Evolutionary conservation across 2,113 vertebrate species (phyloP).

Genomic region (Poeciliopsis retropinna): DNA sequence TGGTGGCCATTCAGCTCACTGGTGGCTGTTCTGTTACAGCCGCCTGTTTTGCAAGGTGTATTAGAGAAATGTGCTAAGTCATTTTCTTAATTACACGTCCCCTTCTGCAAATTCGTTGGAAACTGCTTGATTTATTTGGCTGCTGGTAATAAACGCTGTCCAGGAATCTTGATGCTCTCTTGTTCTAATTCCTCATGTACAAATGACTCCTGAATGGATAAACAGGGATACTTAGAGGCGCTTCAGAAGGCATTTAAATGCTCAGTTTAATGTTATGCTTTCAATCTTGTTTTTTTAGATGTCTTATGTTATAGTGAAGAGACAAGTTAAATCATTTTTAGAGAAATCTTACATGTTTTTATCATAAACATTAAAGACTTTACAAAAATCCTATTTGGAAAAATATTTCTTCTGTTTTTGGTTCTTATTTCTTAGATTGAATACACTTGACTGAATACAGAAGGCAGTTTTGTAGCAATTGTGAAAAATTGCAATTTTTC

Average conservation of each 20-base stretch:
- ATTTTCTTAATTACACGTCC: conserved; percentile 60
- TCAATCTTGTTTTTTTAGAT: conserved; percentile 52
- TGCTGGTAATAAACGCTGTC: conserved; percentile 21
- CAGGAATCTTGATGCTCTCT: conserved; percentile 35
- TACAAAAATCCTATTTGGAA: no score
- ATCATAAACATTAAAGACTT: conserved; percentile 11
- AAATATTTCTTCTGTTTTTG: no score
- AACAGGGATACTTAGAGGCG: conserved; percentile 56
- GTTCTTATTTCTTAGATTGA: no score
- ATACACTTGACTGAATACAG: no score
- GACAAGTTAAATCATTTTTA: not conserved
- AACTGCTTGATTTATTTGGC: conserved; percentile 59
- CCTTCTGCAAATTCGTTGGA: conserved; percentile 30
- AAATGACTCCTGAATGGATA: conserved; percentile 66
- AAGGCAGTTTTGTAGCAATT: no score
- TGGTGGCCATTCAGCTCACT: conserved; percentile 42
- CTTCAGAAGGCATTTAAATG: conserved; percentile 69
- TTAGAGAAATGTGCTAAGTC: conserved; percentile 48
- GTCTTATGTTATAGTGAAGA: conserved; percentile 14
- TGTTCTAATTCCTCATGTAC: conserved; percentile 21
- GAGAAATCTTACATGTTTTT: conserved; percentile 9
- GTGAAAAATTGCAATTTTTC: no score
- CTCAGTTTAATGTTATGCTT: conserved; percentile 53
- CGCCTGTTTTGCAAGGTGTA: conserved; percentile 14
- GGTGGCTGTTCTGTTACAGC: conserved; percentile 14